phyloP scores from a whole-genome alignment of 1,140 invertebrate genomes.

The Bombus cullumanus region DNA sequence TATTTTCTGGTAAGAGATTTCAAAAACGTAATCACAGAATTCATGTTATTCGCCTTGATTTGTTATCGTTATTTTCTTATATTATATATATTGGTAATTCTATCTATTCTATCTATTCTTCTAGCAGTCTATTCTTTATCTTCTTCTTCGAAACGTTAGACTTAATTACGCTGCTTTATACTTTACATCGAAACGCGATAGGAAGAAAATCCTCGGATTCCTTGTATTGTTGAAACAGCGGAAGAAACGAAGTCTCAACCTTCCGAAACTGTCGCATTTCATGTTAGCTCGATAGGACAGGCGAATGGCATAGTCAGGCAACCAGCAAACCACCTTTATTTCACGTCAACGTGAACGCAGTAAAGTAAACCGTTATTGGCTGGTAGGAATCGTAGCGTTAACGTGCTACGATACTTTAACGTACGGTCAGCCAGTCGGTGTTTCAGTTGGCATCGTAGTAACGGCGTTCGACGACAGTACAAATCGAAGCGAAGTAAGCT shows the following conservation, averaged over 20 bases:
- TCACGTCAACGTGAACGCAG: constrained; percentile 63
- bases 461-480: constrained; percentile 69
- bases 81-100: too few species aligned
- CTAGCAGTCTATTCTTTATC: not conserved
- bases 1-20: not conserved
- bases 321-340: constrained; percentile 61
- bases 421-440: constrained; percentile 47
- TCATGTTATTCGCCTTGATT: not conserved
- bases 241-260: not conserved
- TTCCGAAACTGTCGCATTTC: not conserved
- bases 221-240: too few species aligned
- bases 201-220: not conserved
- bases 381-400: constrained; percentile 56
- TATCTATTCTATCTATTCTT: too few species aligned
- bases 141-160: not conserved
- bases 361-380: constrained; percentile 73
- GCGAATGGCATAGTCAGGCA: constrained; percentile 11
- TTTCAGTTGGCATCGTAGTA: constrained; percentile 31
- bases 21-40: not conserved
- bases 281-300: not conserved
- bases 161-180: not conserved
- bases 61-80: not conserved
- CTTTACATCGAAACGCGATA: too few species aligned
- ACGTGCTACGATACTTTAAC: constrained; percentile 55
- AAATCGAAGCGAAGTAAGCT: constrained; percentile 74